Evolutionary conservation across 1,140 invertebrate genomes (phyloP).

Genomic region (Elymnias hypermnestra): DNA sequence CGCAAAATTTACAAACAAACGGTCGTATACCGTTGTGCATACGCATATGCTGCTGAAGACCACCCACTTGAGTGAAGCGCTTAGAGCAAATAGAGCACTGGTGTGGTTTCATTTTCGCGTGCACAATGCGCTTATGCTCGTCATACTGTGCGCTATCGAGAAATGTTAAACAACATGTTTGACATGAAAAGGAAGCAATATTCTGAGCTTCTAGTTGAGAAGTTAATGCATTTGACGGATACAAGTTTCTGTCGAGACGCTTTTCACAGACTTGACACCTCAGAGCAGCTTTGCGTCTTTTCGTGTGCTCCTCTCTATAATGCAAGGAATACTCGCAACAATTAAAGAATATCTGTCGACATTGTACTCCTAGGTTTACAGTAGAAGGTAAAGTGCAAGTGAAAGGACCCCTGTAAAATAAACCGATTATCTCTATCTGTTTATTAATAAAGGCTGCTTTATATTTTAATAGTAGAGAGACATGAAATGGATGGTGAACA

Average conservation of each 20-base stretch:
- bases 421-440: not conserved
- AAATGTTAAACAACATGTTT: constrained; percentile 66
- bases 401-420: constrained; percentile 55
- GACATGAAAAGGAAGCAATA: constrained; percentile 42
- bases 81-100: constrained; percentile 66
- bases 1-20: constrained; percentile 89
- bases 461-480: not conserved
- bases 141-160: constrained; percentile 55
- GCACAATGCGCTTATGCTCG: constrained; percentile 71
- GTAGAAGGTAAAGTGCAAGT: constrained; percentile 53
- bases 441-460: not conserved
- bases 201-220: constrained; percentile 20
- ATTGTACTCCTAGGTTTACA: constrained; percentile 45
- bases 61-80: constrained; percentile 67
- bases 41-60: constrained; percentile 75
- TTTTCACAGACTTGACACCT: constrained; percentile 73
- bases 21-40: constrained; percentile 87
- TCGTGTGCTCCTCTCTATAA: constrained; percentile 66
- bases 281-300: constrained; percentile 53
- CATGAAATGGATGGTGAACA: too few relatives aligned
- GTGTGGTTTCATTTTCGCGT: constrained; percentile 69
- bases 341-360: constrained; percentile 60
- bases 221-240: constrained; percentile 15
- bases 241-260: constrained; percentile 48
- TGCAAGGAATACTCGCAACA: constrained; percentile 71